These are phyloP conservation scores for Drosophila testacea DNA, from an alignment of 2,888 invertebrate genomes.

Conservation along the genomic window DNA sequence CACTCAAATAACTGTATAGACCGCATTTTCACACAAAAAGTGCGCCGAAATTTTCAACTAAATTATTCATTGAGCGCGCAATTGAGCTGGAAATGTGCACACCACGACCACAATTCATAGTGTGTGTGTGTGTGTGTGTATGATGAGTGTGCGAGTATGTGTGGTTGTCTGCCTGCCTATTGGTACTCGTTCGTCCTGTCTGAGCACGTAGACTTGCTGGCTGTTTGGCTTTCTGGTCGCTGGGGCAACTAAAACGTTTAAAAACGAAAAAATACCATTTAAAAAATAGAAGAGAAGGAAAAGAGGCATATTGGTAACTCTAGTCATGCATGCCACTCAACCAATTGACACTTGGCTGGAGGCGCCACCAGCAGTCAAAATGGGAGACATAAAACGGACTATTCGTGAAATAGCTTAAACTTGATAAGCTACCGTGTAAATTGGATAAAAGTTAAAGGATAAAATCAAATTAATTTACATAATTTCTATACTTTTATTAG, in stretches of 20 bases:
- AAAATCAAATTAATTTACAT: not conserved
- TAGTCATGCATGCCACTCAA: conserved; percentile 59
- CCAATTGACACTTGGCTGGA: conserved; percentile 64
- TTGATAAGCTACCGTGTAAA: not conserved
- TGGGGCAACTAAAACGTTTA: conserved; percentile 23
- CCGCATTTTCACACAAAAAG: conserved; percentile 71
- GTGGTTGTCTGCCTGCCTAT: conserved; percentile 50
- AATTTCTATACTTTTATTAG: not conserved
- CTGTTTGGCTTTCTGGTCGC: conserved; percentile 56
- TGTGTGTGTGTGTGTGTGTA: conserved; percentile 8
- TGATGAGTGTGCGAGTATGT: conserved; percentile 13
- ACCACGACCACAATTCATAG: conserved; percentile 16
- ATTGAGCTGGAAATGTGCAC: conserved; percentile 78
- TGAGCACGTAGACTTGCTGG: conserved; percentile 68
- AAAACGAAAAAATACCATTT: not conserved
- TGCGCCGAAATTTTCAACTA: conserved; percentile 79
- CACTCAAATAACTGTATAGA: conserved; percentile 63
- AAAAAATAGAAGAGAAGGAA: conserved; percentile 1
- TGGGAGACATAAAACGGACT: not conserved
- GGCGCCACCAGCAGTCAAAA: not conserved
- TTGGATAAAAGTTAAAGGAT: not conserved
- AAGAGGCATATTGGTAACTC: conserved; percentile 16
- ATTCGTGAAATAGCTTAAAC: not conserved
- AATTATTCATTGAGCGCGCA: conserved; percentile 79
- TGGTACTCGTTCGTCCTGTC: conserved; percentile 31